A percentile compares a stretch with the other conserved stretches of the same genome.
Conservation (phyloP, 2,797 vertebrate genomes). For the Gephyroberyx darwinii region DNA sequence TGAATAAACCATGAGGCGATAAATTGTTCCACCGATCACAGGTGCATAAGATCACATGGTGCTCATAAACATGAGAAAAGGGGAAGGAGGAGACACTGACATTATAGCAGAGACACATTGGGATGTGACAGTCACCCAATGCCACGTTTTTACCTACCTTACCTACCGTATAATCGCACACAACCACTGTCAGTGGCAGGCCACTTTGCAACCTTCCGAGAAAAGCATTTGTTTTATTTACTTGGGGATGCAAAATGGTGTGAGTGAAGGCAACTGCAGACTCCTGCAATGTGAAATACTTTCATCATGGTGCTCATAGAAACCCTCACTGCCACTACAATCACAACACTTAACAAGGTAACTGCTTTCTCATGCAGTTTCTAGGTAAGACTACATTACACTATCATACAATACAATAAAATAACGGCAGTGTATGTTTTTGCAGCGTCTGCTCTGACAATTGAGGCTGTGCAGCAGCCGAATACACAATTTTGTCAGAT, state of each 20-base stretch:
- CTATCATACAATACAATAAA: constrained; percentile 33
- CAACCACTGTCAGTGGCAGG: background rate
- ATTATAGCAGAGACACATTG: background rate
- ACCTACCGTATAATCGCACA: background rate
- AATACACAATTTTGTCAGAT: constrained; percentile 25
- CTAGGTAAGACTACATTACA: constrained; percentile 5
- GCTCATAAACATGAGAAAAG: background rate
- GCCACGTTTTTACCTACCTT: background rate
- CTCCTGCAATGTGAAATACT: constrained; percentile 6
- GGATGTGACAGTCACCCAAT: background rate
- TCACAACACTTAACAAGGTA: constrained; percentile 10
- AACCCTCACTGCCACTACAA: constrained; percentile 46
- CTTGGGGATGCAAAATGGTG: constrained; percentile 10
- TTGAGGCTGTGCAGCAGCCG: background rate
- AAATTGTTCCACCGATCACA: background rate
- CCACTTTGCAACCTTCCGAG: constrained; percentile 1
- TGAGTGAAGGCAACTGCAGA: constrained; percentile 17
- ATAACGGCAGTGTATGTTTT: constrained; percentile 1
- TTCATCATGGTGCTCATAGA: constrained; percentile 38
- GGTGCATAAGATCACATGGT: background rate
- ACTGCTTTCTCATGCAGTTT: background rate
- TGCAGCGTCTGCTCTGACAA: background rate
- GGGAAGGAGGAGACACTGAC: background rate
- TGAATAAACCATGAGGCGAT: background rate
- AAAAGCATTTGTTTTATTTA: background rate